phyloP scores from a whole-genome alignment of 1,140 invertebrate genomes.

The Trichonephila clavipes region DNA sequence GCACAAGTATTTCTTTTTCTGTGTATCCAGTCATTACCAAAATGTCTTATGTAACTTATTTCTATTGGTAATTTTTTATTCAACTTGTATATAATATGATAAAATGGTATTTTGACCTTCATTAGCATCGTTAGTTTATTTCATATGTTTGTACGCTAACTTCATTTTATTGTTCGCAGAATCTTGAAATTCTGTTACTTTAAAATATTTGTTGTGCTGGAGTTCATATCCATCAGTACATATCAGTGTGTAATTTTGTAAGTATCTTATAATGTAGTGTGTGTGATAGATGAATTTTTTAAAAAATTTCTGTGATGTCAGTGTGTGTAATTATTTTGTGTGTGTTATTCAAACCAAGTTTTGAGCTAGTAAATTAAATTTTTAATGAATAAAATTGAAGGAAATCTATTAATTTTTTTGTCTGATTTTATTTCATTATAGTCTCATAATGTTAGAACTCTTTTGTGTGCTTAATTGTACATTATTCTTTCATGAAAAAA shows the following conservation, averaged over 20 bases:
- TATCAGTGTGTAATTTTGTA: slow-evolving; percentile 20
- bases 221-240: slow-evolving; percentile 11
- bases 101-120: too few relatives aligned
- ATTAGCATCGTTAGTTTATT: too few relatives aligned
- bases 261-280: slow-evolving; percentile 8
- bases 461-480: not conserved
- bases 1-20: too few relatives aligned
- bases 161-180: too few relatives aligned
- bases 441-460: not conserved
- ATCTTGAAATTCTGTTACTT: not conserved
- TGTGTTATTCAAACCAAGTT: not conserved
- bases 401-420: not conserved
- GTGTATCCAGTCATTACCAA: too few relatives aligned
- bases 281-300: not conserved
- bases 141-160: too few relatives aligned
- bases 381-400: not conserved
- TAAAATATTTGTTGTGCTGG: not conserved
- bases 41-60: too few relatives aligned
- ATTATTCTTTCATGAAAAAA: not conserved
- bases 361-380: not conserved
- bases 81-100: too few relatives aligned
- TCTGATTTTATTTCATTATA: not conserved
- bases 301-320: slow-evolving; percentile 1
- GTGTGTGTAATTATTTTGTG: not conserved
- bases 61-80: too few relatives aligned